These are phyloP conservation scores for Agapostemon virescens DNA, from an alignment of 2,888 invertebrate species.

Conservation along the genomic window DNA sequence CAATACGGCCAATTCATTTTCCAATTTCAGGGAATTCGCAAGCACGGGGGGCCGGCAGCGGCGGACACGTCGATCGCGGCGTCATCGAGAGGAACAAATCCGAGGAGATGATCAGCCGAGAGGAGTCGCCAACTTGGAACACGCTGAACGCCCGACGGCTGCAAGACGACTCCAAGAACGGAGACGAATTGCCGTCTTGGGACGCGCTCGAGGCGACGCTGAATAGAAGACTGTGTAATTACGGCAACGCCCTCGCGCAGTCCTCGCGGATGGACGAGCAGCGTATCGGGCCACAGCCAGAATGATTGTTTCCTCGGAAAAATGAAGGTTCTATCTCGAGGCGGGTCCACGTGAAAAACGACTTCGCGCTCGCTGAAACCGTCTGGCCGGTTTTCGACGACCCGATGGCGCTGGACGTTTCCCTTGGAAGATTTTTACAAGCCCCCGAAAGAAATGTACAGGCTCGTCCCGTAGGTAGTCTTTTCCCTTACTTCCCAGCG, in stretches of 20 bases:
- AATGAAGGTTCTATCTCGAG: slow-evolving; percentile 42
- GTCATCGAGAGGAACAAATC: slow-evolving; percentile 65
- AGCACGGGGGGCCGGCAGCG: slow-evolving; percentile 60
- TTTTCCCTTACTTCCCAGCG: no score
- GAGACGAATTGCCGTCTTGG: slow-evolving; percentile 73
- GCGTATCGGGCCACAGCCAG: slow-evolving; percentile 47
- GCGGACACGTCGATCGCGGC: slow-evolving; percentile 64
- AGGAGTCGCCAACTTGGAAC: slow-evolving; percentile 71
- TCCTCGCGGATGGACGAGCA: slow-evolving; percentile 59
- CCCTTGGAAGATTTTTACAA: slow-evolving; percentile 17
- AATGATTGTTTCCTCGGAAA: slow-evolving; percentile 26
- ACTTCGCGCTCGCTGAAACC: background rate
- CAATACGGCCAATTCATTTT: slow-evolving; percentile 44
- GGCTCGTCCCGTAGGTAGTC: no score
- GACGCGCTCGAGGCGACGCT: slow-evolving; percentile 72
- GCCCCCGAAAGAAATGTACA: no score
- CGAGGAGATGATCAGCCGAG: slow-evolving; percentile 71
- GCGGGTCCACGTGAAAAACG: slow-evolving; percentile 1
- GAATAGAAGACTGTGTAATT: slow-evolving; percentile 71
- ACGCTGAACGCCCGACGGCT: slow-evolving; percentile 58
- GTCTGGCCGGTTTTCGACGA: background rate
- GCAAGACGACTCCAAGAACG: slow-evolving; percentile 59
- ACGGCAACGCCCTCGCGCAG: slow-evolving; percentile 62
- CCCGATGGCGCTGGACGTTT: slow-evolving; percentile 26
- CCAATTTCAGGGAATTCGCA: slow-evolving; percentile 68